phyloP scores from a whole-genome alignment of 2,113 vertebrate genomes.

The Hiodon alosoides region DNA sequence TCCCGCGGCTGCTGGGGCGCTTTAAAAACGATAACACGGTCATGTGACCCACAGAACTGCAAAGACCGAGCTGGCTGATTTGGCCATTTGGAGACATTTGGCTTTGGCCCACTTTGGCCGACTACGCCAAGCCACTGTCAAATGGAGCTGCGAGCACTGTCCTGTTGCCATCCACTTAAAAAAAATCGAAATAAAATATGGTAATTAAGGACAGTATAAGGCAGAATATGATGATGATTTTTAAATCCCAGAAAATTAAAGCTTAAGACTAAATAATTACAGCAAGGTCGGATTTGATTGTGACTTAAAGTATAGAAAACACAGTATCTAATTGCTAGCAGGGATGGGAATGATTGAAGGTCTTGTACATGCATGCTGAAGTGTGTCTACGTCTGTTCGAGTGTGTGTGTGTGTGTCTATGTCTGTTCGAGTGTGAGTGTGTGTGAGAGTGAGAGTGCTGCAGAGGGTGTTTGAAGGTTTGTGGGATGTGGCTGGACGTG shows the following conservation, averaged over 20 bases:
- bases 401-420: slow-evolving; percentile 6
- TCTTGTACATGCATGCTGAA: not conserved
- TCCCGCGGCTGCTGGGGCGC: not conserved
- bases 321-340: not conserved
- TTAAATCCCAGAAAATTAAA: not conserved
- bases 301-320: slow-evolving; percentile 8
- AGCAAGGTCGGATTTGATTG: slow-evolving; percentile 9
- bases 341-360: not conserved
- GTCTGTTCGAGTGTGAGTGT: not conserved
- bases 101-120: too few species aligned
- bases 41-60: too few species aligned
- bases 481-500: not conserved
- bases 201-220: not conserved
- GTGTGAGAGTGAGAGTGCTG: not conserved
- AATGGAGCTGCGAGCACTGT: not conserved
- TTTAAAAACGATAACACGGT: slow-evolving; percentile 1
- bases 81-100: too few species aligned
- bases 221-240: not conserved
- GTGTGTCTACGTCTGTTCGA: not conserved
- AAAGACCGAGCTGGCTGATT: too few species aligned
- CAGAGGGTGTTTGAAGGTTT: not conserved
- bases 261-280: not conserved
- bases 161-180: not conserved
- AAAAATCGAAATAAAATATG: not conserved
- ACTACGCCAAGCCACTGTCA: too few species aligned